Percentiles rank a stretch among this genome's conserved stretches.
These are phyloP conservation scores for Volucella inanis DNA, from an alignment of 2,888 invertebrate genomes.

Conservation along the genomic window DNA sequence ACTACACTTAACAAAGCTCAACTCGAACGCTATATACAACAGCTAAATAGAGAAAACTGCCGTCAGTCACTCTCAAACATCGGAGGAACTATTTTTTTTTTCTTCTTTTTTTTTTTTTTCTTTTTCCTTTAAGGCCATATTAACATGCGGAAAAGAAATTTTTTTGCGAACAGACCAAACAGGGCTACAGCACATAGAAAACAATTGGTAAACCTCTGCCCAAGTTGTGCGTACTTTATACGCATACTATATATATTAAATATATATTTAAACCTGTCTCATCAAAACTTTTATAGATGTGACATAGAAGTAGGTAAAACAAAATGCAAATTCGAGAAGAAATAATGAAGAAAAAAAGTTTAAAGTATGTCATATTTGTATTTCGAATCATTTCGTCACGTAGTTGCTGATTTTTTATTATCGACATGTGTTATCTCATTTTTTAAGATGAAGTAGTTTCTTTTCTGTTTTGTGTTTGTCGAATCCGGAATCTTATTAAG, in stretches of 20 bases:
- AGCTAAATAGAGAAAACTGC: neutral
- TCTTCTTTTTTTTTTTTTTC: no score
- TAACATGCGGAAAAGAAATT: neutral
- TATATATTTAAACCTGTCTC: neutral
- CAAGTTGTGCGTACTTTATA: neutral
- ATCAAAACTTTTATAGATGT: neutral
- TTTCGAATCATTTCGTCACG: constrained; percentile 59
- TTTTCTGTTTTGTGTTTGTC: constrained; percentile 31
- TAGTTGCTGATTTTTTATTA: constrained; percentile 27
- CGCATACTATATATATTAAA: constrained; percentile 20
- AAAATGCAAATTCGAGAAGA: constrained; percentile 14
- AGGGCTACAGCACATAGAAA: neutral
- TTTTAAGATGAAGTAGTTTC: constrained; percentile 42
- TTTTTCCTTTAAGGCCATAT: no score
- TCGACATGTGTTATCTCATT: neutral
- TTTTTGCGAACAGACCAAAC: constrained; percentile 13
- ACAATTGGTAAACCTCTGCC: neutral
- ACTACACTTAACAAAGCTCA: constrained; percentile 2
- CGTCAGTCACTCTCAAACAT: no score
- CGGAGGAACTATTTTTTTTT: no score
- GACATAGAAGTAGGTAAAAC: constrained; percentile 13
- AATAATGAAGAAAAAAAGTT: constrained; percentile 8
- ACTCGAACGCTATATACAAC: neutral
- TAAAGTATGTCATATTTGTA: constrained; percentile 59
- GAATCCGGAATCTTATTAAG: constrained; percentile 35